Evolutionary conservation across 1,140 invertebrate genomes (phyloP).

Genomic region (Apis dorsata): DNA sequence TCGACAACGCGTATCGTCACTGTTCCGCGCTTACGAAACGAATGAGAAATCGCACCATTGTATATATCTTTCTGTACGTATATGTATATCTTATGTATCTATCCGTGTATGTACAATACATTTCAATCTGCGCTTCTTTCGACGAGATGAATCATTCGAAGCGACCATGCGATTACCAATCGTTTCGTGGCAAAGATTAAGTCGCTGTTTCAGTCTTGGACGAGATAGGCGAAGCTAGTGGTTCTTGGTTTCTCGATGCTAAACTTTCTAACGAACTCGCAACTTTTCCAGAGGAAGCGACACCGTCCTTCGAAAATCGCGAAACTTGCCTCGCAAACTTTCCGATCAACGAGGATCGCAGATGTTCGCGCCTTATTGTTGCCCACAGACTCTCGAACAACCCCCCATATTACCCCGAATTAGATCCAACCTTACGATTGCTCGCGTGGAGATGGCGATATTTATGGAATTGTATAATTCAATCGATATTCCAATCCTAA

Average conservation of each 20-base stretch:
- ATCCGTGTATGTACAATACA: too few species aligned
- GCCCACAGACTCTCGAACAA: neutral
- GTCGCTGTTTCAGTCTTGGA: neutral
- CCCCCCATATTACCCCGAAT: too few species aligned
- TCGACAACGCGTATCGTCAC: too few species aligned
- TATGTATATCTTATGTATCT: neutral
- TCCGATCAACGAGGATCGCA: conserved; percentile 14
- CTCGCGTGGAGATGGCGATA: neutral
- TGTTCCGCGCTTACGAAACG: too few species aligned
- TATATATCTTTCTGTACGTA: neutral
- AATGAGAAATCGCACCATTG: neutral
- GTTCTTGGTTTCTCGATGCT: neutral
- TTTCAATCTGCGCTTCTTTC: too few species aligned
- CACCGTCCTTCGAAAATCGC: conserved; percentile 25
- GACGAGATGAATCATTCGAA: too few species aligned
- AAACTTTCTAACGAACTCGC: conserved; percentile 55
- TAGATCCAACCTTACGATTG: too few species aligned
- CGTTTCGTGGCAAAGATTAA: neutral
- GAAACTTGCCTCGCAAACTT: conserved; percentile 20
- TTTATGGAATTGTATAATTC: too few species aligned
- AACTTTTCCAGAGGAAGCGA: neutral
- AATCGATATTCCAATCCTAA: neutral
- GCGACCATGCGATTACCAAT: too few species aligned
- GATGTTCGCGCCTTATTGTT: conserved; percentile 10
- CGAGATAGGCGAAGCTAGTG: neutral